Evolutionary conservation across 2,888 invertebrate genomes (phyloP).

Genomic region (Xanthia icteritia): DNA sequence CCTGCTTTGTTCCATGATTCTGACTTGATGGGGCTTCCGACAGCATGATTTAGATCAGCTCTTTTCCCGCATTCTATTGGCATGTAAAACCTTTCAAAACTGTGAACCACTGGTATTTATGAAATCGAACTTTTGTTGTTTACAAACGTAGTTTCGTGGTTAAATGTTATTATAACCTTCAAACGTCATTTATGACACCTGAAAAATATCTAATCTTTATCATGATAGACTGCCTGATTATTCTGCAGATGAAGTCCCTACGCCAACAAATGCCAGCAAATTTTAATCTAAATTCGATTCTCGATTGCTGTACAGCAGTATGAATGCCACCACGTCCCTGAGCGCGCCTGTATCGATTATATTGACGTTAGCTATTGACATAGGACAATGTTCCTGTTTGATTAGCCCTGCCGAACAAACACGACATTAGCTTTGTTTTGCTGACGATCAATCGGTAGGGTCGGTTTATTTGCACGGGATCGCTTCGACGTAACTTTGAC

Average conservation of each 20-base stretch:
- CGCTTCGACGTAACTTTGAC: conserved; percentile 77
- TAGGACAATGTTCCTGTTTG: conserved; percentile 76
- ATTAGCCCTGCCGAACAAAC: conserved; percentile 74
- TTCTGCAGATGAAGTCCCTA: conserved; percentile 20
- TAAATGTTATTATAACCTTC: background rate
- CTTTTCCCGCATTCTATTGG: background rate
- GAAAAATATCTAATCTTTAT: background rate
- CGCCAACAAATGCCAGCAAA: conserved; percentile 27
- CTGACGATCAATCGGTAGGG: conserved; percentile 88
- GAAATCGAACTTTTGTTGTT: background rate
- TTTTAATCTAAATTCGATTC: conserved; percentile 46
- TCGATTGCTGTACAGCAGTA: conserved; percentile 16
- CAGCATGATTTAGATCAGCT: background rate
- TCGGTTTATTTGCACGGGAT: conserved; percentile 79
- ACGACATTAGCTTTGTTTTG: conserved; percentile 76
- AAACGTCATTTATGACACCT: background rate
- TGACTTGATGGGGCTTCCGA: background rate
- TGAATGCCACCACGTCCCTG: conserved; percentile 25
- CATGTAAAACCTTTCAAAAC: background rate
- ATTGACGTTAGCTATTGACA: conserved; percentile 73
- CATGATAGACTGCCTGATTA: conserved; percentile 12
- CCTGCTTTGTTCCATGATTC: background rate
- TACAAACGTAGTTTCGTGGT: background rate
- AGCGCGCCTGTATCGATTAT: conserved; percentile 61
- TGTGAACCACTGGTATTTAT: background rate